Base-by-base conservation (phyloP, 2,797 vertebrate genomes). In the Falco biarmicus region DNA sequence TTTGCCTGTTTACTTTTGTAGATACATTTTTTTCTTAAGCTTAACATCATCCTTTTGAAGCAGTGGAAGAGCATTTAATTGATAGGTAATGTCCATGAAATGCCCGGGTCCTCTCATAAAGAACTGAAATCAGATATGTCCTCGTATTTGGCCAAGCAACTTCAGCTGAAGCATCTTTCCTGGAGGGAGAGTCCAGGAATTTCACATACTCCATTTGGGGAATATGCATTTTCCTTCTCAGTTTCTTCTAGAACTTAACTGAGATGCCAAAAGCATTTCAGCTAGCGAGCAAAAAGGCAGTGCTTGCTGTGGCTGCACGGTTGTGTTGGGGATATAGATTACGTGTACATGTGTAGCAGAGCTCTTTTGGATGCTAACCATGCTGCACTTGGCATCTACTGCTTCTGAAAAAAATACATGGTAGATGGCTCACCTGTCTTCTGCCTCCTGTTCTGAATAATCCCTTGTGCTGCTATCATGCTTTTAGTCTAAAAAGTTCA, bases 321-420 rank as follows among this genome's bases (percentile, higher is more conserved):
- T 37, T 68, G 39, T 31, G 31, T n/a, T 56, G 65, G 25, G n/a
- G 29, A 20, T 11, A 25, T 15, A 41, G 41, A 15, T 41, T 64
- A 18, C 0, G 5, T 3, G 2, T 32, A 17, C 4, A 1, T 2
- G 17, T 4, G 24, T 61, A 64, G 28, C 47, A 39, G 48, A 0
- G 6, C 24, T 69, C 28, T 50, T 25, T 20, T 1, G 13, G 8
- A 7, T 48, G 29, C 31, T 24, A 4, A 31, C 45, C 28, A 4
- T 31, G 26, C 51, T 51, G 32, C 11, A 4, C 32, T 39, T 10
- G 10, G 39, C 24, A 34, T 70, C 15, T 26, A 0, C 21, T 34
- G 13, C 43, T 12, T 50, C 41, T 50, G 24, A 19, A 50, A 34
- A 10, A 54, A 61, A 29, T 15, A 31, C 5, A 26, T 21, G 26